phyloP scores from a whole-genome alignment of 2,888 invertebrate species.

The Lissocephala sabroskyi region DNA sequence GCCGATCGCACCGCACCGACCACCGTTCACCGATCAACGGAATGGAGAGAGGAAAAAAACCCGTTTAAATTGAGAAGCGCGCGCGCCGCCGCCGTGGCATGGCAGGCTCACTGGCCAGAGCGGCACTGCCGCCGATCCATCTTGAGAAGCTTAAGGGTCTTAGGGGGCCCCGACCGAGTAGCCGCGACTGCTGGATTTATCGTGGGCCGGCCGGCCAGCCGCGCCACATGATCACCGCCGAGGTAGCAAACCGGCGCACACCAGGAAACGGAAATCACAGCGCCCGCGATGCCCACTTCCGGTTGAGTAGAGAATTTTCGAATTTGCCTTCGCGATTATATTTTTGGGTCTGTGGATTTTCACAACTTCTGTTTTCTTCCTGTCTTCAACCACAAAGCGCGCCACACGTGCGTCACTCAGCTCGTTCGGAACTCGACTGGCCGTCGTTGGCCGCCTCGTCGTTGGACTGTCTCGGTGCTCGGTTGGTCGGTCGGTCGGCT shows the following conservation, averaged over 20 bases:
- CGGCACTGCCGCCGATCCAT: conserved; percentile 43
- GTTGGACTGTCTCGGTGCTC: conserved; percentile 20
- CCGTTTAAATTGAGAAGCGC: conserved; percentile 42
- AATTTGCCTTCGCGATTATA: conserved; percentile 3
- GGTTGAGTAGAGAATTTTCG: too few species aligned
- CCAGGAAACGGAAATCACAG: too few species aligned
- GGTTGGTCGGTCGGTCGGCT: conserved; percentile 35
- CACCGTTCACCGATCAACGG: conserved; percentile 32
- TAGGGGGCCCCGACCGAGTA: conserved; percentile 37
- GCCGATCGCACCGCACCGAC: conserved; percentile 21
- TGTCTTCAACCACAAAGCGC: conserved; percentile 28
- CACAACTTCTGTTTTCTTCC: conserved; percentile 10
- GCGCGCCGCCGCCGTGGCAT: conserved; percentile 30
- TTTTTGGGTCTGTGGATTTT: conserved; percentile 8
- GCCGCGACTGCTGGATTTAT: conserved; percentile 36
- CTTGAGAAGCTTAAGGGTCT: conserved; percentile 44
- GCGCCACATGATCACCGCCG: conserved; percentile 16
- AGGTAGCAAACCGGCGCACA: too few species aligned
- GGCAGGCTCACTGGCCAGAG: conserved; percentile 19
- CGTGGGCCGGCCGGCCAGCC: conserved; percentile 60
- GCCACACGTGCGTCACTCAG: conserved; percentile 56
- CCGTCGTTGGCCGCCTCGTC: conserved; percentile 7
- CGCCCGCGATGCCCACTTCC: too few species aligned
- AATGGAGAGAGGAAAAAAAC: conserved; percentile 34
- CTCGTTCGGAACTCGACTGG: conserved; percentile 68